Evolutionary conservation across 2,888 invertebrate genomes (phyloP), one percentile per base, ranked within the genome.

Genomic region (Aspidiotus destructor): DNA sequence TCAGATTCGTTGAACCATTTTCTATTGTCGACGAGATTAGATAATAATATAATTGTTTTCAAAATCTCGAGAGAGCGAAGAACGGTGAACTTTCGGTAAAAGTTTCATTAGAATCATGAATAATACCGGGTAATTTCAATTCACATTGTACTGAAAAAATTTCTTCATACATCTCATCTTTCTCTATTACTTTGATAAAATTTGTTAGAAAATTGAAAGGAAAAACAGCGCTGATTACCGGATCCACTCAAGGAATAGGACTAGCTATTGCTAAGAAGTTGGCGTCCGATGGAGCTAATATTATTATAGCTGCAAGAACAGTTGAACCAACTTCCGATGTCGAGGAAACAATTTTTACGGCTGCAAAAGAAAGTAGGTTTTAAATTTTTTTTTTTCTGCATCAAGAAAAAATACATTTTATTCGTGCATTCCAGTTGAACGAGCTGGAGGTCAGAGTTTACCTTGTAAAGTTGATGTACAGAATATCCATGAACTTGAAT

Each of bases 161-260:
- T 28, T 28, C 5, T 5, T 28, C 28, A 28, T 1, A 28, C 28
- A 28, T 28, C 5, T 5, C 5, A 28, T 28, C 28, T 28, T 28
- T 28, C 28, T 28, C 28, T 28, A 28, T 28, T 28, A 28, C 1
- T 5, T 11, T n/a, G n/a, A 52, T 52, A 15, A 13, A 15, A 13
- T 5, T 52, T 52, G 3, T 52, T 52, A 85, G 86, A 68, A 85
- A 85, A 78, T 79, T 89, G 72, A 89, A 91, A 72, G 96, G 96
- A 2, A 86, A 86, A 73, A 97, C 97, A 2, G 79, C 95, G 68
- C 94, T 96, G 75, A 91, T 98, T 72, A 95, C 95, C 41, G 97
- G 97, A 60, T 97, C 92, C 17, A 94, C 94, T 68, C 83, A 97
- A 73, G 97, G 97, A 48, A 98, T 98, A 75, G 98, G 98, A 0